Evolutionary conservation across 2,888 invertebrate species (phyloP), one percentile per base, ranked within the genome.

Genomic region (Pollenia griseotomentosa): DNA sequence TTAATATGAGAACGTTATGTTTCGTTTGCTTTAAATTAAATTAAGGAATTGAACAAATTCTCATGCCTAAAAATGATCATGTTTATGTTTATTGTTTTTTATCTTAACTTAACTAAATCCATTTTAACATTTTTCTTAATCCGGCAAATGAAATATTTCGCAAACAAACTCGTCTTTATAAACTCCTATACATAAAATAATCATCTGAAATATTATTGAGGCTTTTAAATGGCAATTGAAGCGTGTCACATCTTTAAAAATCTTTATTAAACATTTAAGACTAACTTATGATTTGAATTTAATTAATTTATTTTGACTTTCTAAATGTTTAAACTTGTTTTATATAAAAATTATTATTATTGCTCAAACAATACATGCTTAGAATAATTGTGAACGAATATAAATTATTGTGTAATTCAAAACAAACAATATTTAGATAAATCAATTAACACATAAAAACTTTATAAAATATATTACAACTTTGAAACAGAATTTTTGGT

Each of bases 351-450:
- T 55, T 51, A 71, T 46, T 19, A 71, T 77, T 65, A 57, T 71
- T 83, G 70, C 71, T 83, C 71, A 77, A 77, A 83, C 33, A 71
- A 46, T 44, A 65, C 16, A 83, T 51, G 16, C 65, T 71, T 78
- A 83, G 68, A 51, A 71, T 71, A 71, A 78, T 78, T 83, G 71
- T 78, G 65, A 77, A 77, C 53, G 48, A 77, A 63, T 23, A 70
- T 48, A 63, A 68, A 75, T 57, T 42, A 82, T 82, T 75, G 70
- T 77, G 75, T 77, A 77, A 68, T 53, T 46, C 33, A 66, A 66
- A 44, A 68, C 11, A 73, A 80, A 65, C 46, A 63, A 53, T 33
- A 59, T 4, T 23, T 44, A 79, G 33, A 57, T 14, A 55, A 46
- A 55, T 40, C 14, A 63, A 33, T 57, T 8, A 55, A 81, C 7